Evolutionary conservation across 2,888 invertebrate genomes (phyloP).

Genomic region (Pyrocoelia pectoralis): DNA sequence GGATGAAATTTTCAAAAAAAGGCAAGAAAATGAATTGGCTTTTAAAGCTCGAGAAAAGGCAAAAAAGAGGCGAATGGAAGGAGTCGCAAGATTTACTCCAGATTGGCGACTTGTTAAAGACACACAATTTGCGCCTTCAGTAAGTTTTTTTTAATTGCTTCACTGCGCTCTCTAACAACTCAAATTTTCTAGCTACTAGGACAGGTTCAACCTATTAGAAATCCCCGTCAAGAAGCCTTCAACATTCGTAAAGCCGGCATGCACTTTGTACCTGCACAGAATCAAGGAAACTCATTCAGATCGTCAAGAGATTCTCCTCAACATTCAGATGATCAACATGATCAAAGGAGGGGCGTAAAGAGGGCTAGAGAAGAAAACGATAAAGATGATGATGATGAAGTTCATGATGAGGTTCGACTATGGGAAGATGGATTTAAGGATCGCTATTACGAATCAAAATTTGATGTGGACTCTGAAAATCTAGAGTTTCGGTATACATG

Average conservation of each 20-base stretch:
- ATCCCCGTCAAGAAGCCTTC: conserved; percentile 80
- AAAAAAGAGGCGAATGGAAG: conserved; percentile 66
- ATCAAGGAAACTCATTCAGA: conserved; percentile 43
- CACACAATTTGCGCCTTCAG: conserved; percentile 78
- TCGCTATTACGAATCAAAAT: conserved; percentile 95
- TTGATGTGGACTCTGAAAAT: conserved; percentile 79
- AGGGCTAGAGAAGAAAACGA: conserved; percentile 61
- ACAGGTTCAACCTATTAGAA: conserved; percentile 65
- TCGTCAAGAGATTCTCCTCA: conserved; percentile 58
- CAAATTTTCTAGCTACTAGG: conserved; percentile 66
- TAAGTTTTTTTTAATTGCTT: not conserved
- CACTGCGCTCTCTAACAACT: not conserved
- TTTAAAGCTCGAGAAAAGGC: conserved; percentile 82
- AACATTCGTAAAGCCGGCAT: conserved; percentile 72
- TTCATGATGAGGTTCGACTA: conserved; percentile 87
- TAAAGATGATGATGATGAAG: conserved; percentile 80
- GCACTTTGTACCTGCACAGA: conserved; percentile 56
- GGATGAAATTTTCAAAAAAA: conserved; percentile 95
- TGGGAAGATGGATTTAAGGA: conserved; percentile 99
- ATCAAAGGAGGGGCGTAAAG: conserved; percentile 62
- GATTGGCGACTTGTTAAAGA: conserved; percentile 75
- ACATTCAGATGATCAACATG: conserved; percentile 45
- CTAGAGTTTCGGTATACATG: conserved; percentile 76
- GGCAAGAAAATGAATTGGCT: conserved; percentile 85
- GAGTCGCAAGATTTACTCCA: conserved; percentile 64